Conservation (phyloP, 2,797 vertebrate species). For the Sebastes hubbsi region DNA sequence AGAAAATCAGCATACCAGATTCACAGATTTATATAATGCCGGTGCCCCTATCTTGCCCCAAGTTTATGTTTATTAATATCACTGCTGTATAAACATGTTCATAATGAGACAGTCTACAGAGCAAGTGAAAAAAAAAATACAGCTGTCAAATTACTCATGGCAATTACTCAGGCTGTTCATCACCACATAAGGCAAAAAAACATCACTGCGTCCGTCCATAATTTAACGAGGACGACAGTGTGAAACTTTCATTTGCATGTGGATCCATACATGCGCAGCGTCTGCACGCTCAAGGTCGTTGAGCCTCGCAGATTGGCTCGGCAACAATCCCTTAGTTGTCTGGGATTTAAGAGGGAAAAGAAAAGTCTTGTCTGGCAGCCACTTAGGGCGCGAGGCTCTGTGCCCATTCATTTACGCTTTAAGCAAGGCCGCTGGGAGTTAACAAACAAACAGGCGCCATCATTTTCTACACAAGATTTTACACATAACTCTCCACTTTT, state of each 20-base stretch:
- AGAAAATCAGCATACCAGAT: conserved; percentile 11
- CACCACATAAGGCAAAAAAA: conserved; percentile 10
- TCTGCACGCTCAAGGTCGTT: background rate
- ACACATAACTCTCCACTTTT: background rate
- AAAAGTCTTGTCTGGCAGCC: conserved; percentile 24
- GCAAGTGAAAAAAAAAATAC: background rate
- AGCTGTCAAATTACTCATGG: conserved; percentile 11
- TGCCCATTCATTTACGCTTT: conserved; percentile 32
- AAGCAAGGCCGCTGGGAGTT: conserved; percentile 3
- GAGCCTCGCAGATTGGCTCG: conserved; percentile 3
- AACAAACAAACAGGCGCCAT: conserved; percentile 11
- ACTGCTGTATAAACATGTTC: conserved; percentile 16
- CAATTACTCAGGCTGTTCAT: conserved; percentile 25
- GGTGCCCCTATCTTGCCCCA: background rate
- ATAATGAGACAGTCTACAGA: conserved; percentile 8
- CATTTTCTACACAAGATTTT: background rate
- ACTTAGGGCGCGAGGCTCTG: conserved; percentile 10
- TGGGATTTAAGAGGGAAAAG: conserved; percentile 22
- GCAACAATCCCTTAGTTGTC: conserved; percentile 15
- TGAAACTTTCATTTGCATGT: background rate
- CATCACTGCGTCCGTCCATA: background rate
- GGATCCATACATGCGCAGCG: background rate
- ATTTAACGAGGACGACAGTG: background rate
- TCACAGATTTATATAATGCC: conserved; percentile 24
- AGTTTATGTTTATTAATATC: conserved; percentile 31